Percentiles rank a stretch among this genome's conserved stretches.
Evolutionary conservation across 2,888 invertebrate genomes (phyloP).

Genomic region (Drosophila cognata): DNA sequence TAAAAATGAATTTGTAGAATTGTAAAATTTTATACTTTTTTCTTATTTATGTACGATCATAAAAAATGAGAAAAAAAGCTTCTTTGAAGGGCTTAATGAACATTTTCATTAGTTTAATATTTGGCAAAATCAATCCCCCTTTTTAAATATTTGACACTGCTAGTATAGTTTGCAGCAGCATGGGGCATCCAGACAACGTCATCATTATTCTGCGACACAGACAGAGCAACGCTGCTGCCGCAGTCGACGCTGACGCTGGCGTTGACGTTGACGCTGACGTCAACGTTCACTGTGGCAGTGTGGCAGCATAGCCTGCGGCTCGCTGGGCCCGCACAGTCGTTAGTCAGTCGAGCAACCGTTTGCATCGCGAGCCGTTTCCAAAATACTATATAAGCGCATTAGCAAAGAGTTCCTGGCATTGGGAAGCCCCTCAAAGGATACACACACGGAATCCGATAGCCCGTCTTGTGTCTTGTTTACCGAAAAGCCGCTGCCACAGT

Average conservation of each 20-base stretch:
- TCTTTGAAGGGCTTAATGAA: background rate
- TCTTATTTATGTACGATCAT: background rate
- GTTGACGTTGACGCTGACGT: slow-evolving; percentile 26
- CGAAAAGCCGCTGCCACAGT: slow-evolving; percentile 63
- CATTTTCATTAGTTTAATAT: background rate
- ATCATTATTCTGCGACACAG: slow-evolving; percentile 25
- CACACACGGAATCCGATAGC: slow-evolving; percentile 32
- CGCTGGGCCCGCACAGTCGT: slow-evolving; percentile 64
- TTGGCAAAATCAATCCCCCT: background rate
- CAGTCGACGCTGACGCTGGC: slow-evolving; percentile 12
- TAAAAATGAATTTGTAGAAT: background rate
- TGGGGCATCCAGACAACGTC: slow-evolving; percentile 56
- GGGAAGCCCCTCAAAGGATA: slow-evolving; percentile 45
- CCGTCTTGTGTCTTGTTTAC: slow-evolving; percentile 21
- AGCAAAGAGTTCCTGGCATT: slow-evolving; percentile 19
- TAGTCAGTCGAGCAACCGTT: slow-evolving; percentile 68
- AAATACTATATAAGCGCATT: slow-evolving; percentile 11
- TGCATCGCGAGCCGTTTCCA: slow-evolving; percentile 71
- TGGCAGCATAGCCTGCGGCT: slow-evolving; percentile 66
- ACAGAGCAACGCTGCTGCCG: slow-evolving; percentile 23
- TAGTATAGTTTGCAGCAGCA: slow-evolving; percentile 25
- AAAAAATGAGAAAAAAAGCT: background rate
- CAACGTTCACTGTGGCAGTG: slow-evolving; percentile 45
- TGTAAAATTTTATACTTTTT: background rate
- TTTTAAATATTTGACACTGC: slow-evolving; percentile 2